Evolutionary conservation across 1,140 invertebrate species (phyloP), one percentile per base, ranked within the genome.

Genomic region (Coboldia fuscipes): DNA sequence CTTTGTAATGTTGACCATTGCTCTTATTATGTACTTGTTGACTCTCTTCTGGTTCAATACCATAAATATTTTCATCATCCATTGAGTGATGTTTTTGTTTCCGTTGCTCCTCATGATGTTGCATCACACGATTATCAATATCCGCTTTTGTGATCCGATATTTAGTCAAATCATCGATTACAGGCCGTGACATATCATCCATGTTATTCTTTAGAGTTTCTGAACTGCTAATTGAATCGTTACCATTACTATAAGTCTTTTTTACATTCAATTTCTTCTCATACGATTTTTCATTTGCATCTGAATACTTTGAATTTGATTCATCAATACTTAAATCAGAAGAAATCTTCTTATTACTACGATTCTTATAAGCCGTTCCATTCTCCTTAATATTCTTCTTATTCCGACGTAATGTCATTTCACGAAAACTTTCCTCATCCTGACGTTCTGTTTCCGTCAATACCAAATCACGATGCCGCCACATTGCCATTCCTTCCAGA

Each of bases 401-500:
- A 34, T 30, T 29, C 15, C 35, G 42, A 30, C 36, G 38, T 35
- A 18, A 27, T 33, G 31, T 36, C 32, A 26, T 36, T 37, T 33
- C 1, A 37, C 41, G 13, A 37, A 32, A 15, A 33, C 42, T 44
- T 35, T 55, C 42, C 39, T 55, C 42, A 24, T 46, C 42, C 48
- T 48, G 50, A 42, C 58, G 51, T 39, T 42, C 21, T 46, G 47
- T 55, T 48, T 65, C 48, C 45, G 58, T 61, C 8, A 51, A 58
- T 39, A 84, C 76, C 27, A 83, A 59, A 33, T 81, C 80, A n/a
- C 77, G 58, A 48, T 83, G 80, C 46, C 75, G 72, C 80, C 80
- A 83, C 12, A 84, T 51, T 0, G 77, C 70, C 80, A 84, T 84
- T 1, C 80, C 79, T 40, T 79, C 77, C 27, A 83, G 56, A 6